A percentile compares a stretch with the other conserved stretches of the same genome.
Conservation (phyloP, 2,113 vertebrate species). For the Saccopteryx bilineata region DNA sequence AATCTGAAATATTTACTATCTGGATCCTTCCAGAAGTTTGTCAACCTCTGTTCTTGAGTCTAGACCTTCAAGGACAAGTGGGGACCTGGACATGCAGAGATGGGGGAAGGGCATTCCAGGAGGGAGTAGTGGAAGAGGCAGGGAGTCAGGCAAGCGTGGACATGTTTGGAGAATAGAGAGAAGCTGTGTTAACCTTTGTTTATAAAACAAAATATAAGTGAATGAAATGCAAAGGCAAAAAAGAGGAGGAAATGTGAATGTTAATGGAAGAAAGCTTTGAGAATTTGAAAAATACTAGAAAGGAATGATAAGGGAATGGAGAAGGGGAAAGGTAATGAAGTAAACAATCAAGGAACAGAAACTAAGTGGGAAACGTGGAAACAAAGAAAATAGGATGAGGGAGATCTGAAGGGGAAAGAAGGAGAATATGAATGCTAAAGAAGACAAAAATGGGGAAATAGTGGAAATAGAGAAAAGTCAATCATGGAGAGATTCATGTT, state of each 20-base stretch:
- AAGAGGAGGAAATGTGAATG: neutral
- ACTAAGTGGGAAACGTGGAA: constrained; percentile 36
- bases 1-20: neutral
- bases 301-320: neutral
- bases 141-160: neutral
- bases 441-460: neutral
- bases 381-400: neutral
- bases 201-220: constrained; percentile 15
- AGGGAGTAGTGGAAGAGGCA: neutral
- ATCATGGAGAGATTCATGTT: neutral
- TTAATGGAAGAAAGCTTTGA: neutral
- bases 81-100: neutral
- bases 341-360: neutral
- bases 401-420: neutral
- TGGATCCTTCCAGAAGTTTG: constrained; percentile 30
- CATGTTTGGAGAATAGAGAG: neutral
- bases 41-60: neutral
- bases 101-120: neutral
- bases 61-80: neutral
- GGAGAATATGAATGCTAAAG: neutral
- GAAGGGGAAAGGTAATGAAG: constrained; percentile 14
- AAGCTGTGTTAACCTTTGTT: neutral
- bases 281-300: constrained; percentile 8
- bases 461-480: neutral
- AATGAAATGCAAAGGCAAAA: constrained; percentile 23